A percentile compares a stretch with the other conserved stretches of the same genome.
Conservation (phyloP, 1,140 invertebrate genomes). For the Araneus ventricosus region DNA sequence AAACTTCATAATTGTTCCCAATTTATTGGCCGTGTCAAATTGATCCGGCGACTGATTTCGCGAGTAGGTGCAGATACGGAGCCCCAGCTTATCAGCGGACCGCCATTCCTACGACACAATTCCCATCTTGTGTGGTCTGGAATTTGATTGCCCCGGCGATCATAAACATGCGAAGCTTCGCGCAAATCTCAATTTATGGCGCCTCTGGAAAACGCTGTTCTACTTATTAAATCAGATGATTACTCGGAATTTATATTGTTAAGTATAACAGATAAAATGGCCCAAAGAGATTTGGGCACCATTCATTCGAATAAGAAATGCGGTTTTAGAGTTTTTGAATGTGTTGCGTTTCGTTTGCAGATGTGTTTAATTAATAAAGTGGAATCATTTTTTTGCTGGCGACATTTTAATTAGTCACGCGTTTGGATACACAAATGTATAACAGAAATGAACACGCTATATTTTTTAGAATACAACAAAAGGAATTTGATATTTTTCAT, state of each 20-base stretch:
- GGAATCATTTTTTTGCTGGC: no score
- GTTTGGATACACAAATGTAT: no score
- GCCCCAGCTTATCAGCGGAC: background rate
- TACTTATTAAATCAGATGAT: constrained; percentile 12
- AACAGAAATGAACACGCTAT: no score
- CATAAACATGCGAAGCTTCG: constrained; percentile 26
- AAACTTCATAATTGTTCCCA: background rate
- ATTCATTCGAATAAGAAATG: background rate
- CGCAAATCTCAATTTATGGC: background rate
- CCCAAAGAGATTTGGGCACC: background rate
- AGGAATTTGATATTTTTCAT: no score
- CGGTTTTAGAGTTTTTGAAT: no score
- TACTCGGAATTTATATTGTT: background rate
- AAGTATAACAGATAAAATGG: background rate
- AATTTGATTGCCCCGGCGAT: background rate
- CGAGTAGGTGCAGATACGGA: background rate
- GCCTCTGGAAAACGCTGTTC: background rate
- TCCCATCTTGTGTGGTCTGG: background rate
- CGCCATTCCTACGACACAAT: background rate
- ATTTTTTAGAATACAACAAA: no score
- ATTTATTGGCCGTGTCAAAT: background rate
- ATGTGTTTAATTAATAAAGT: no score
- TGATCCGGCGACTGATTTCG: background rate
- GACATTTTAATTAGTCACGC: no score
- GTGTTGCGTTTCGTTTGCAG: no score